Conservation (phyloP, 1,140 invertebrate genomes). For the Elymnias hypermnestra region DNA sequence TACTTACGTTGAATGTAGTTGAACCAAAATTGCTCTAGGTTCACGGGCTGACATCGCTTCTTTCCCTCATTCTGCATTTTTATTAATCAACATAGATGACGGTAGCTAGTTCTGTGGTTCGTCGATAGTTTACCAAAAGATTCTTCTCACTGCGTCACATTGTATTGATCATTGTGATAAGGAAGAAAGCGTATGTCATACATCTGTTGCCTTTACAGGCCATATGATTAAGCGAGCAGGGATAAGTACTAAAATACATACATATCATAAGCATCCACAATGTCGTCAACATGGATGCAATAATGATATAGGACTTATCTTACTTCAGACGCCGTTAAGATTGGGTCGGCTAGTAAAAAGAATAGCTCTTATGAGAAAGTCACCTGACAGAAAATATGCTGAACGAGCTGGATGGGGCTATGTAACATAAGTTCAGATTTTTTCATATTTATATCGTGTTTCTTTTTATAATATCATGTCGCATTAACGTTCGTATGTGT, state of each 20-base stretch:
- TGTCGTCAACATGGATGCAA: slow-evolving; percentile 9
- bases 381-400: slow-evolving; percentile 14
- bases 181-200: background rate
- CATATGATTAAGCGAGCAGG: slow-evolving; percentile 17
- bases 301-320: slow-evolving; percentile 29
- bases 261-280: slow-evolving; percentile 11
- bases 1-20: background rate
- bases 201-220: slow-evolving; percentile 15
- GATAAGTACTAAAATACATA: background rate
- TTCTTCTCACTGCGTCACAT: slow-evolving; percentile 30
- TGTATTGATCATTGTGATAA: slow-evolving; percentile 18
- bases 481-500: no score
- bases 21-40: slow-evolving; percentile 12
- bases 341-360: slow-evolving; percentile 20
- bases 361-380: slow-evolving; percentile 15
- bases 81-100: slow-evolving; percentile 3
- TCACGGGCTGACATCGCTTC: slow-evolving; percentile 11
- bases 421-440: slow-evolving; percentile 26
- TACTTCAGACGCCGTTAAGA: slow-evolving; percentile 11
- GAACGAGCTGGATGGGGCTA: slow-evolving; percentile 37
- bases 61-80: slow-evolving; percentile 22
- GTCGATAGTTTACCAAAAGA: slow-evolving; percentile 17
- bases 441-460: no score
- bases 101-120: slow-evolving; percentile 15
- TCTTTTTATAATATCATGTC: background rate